These are phyloP conservation scores for Poeciliopsis paucimaculata DNA, from an alignment of 2,797 vertebrate genomes.

Conservation along the genomic window DNA sequence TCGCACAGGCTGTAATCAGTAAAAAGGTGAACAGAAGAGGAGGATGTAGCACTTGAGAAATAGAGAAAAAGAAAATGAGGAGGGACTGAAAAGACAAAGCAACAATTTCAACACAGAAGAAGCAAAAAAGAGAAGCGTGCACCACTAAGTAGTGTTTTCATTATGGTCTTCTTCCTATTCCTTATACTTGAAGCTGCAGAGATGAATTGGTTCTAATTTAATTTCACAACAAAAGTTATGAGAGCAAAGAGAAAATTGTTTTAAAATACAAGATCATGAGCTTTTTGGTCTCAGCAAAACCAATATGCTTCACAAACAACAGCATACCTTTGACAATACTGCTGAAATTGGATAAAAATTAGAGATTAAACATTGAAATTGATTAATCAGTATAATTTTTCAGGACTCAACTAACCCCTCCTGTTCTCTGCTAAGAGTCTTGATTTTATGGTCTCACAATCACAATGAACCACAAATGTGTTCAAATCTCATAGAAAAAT, in stretches of 20 bases:
- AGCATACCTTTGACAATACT: background rate
- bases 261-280: constrained; percentile 14
- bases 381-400: background rate
- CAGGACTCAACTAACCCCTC: background rate
- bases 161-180: constrained; percentile 5
- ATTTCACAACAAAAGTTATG: constrained; percentile 50
- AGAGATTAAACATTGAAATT: background rate
- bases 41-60: constrained; percentile 3
- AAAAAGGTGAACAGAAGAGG: constrained; percentile 7
- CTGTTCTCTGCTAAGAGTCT: background rate
- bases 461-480: background rate
- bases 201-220: constrained; percentile 41
- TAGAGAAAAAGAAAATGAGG: constrained; percentile 10
- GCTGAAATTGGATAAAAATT: background rate
- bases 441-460: background rate
- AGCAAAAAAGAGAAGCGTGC: background rate
- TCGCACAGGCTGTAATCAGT: constrained; percentile 31
- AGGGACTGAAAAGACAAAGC: background rate
- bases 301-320: constrained; percentile 8
- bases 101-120: background rate
- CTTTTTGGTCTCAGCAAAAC: constrained; percentile 7
- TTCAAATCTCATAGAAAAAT: background rate
- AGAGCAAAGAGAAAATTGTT: constrained; percentile 24
- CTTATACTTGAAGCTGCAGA: constrained; percentile 18
- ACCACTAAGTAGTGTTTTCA: constrained; percentile 2